Percentiles rank a stretch among this genome's conserved stretches.
Conservation (phyloP, 2,888 invertebrate genomes). For the Epinotia brunnichana region DNA sequence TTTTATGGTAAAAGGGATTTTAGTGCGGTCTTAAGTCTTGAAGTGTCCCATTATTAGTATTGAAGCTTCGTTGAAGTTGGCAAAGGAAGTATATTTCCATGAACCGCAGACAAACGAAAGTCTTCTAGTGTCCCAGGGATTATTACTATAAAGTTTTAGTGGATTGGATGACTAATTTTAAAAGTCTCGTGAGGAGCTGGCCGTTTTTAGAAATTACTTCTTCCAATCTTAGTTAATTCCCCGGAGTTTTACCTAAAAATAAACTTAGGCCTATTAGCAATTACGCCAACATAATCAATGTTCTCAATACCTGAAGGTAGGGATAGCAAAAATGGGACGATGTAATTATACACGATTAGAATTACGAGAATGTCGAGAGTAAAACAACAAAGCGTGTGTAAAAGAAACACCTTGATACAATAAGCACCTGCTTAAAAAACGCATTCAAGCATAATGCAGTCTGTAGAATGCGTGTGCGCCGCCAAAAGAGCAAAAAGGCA, state of each 20-base stretch:
- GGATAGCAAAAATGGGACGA: background rate
- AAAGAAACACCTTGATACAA: slow-evolving; percentile 1
- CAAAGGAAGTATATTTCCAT: background rate
- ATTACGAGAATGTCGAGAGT: background rate
- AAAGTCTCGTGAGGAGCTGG: background rate
- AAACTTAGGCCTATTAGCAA: no score
- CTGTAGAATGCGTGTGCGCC: slow-evolving; percentile 46
- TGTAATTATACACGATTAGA: background rate
- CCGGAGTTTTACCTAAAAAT: no score
- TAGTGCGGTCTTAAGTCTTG: background rate
- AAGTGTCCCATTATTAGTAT: background rate
- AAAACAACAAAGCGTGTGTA: background rate
- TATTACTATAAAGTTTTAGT: no score
- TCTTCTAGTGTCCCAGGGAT: no score
- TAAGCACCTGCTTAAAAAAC: slow-evolving; percentile 22
- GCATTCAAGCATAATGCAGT: slow-evolving; percentile 25
- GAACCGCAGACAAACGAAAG: background rate
- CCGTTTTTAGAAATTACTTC: background rate
- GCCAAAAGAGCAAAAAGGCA: slow-evolving; percentile 65
- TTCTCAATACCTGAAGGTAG: background rate
- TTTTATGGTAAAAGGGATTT: no score
- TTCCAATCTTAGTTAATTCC: background rate
- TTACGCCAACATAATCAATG: background rate
- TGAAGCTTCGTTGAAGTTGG: background rate
- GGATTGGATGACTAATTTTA: background rate